These are phyloP conservation scores for Prostheceraeus crozeri DNA, from an alignment of 2,888 invertebrate genomes.

Conservation along the genomic window DNA sequence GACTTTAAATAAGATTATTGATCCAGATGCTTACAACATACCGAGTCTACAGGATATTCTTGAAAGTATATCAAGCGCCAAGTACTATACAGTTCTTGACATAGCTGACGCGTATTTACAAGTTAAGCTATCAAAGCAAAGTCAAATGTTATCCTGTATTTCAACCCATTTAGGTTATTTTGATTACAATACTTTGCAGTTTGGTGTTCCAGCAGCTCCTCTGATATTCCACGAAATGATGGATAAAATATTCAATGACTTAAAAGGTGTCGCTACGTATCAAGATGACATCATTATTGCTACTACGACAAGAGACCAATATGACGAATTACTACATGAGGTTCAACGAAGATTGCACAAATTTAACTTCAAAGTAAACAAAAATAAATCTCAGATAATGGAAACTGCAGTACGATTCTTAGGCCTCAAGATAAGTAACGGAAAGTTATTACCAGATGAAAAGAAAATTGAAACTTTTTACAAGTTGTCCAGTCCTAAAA, in stretches of 20 bases:
- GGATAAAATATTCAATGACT: slow-evolving; percentile 29
- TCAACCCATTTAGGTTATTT: slow-evolving; percentile 34
- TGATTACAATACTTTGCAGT: slow-evolving; percentile 31
- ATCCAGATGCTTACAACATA: slow-evolving; percentile 14
- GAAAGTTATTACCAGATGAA: slow-evolving; percentile 23
- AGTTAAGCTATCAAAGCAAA: slow-evolving; percentile 4
- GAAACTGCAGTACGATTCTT: slow-evolving; percentile 20
- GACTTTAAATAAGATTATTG: slow-evolving; percentile 25
- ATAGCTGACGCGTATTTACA: slow-evolving; percentile 25
- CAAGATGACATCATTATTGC: slow-evolving; percentile 36
- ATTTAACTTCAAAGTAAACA: slow-evolving; percentile 22
- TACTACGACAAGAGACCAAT: not conserved
- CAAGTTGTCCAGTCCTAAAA: too few relatives aligned
- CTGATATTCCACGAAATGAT: slow-evolving; percentile 35
- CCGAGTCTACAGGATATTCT: slow-evolving; percentile 26
- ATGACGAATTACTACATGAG: slow-evolving; percentile 14
- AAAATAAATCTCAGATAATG: slow-evolving; percentile 13
- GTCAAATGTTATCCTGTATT: slow-evolving; percentile 34
- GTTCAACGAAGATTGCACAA: slow-evolving; percentile 31
- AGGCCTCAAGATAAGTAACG: slow-evolving; percentile 25
- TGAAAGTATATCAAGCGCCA: slow-evolving; percentile 3
- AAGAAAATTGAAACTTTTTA: too few relatives aligned
- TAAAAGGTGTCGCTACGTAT: slow-evolving; percentile 26
- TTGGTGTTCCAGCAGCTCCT: slow-evolving; percentile 34
- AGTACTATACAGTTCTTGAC: slow-evolving; percentile 23